Evolutionary conservation across 2,888 invertebrate species (phyloP), one percentile per base, ranked within the genome.

Genomic region (Acrobasis consociella): DNA sequence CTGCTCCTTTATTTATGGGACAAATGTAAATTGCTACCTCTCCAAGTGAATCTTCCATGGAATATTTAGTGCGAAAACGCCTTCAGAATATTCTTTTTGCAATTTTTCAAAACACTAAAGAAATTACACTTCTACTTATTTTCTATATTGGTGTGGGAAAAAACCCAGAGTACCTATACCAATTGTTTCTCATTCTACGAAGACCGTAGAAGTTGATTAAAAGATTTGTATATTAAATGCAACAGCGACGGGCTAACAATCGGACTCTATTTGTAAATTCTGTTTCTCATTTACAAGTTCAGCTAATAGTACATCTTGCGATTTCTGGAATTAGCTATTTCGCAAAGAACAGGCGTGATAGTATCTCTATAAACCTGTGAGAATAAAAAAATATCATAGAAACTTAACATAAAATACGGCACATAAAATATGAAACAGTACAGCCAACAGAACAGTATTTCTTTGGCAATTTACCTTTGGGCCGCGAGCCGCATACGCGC

Each of bases 1-100:
- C 82, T 81, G 86, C 84, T 85, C 82, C 86, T 87, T 87, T 89
- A 89, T 89, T 89, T 88, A 89, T 86, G 85, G 84, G 87, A 87
- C 86, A 86, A 88, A 89, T 89, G 85, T 82, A 87, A 87, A 89
- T 87, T 85, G 82, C 80, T 80, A 73, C 76, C 64, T 69, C 72
- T 74, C 50, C 68, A 64, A 73, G 78, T 78, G 78, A 84, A 83
- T 86, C 80, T 85, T 86, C 83, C 81, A 78, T 82, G 81, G 81
- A 84, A 85, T 84, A 86, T 85, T 86, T 85, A 85, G 81, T 82
- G 75, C 78, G 72, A 80, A 76, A 65, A 85, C 83, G 82, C 79
- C 69, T 67, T 64, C 70, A 77, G n/a, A 2, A 22, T 22, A 22
- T 22, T 22, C 22, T 22, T 80, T 78, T 79, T 76, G 69, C 83